Evolutionary conservation across 2,113 vertebrate species (phyloP), one percentile per base, ranked within the genome.

Genomic region (Phrynosoma blainvillii): DNA sequence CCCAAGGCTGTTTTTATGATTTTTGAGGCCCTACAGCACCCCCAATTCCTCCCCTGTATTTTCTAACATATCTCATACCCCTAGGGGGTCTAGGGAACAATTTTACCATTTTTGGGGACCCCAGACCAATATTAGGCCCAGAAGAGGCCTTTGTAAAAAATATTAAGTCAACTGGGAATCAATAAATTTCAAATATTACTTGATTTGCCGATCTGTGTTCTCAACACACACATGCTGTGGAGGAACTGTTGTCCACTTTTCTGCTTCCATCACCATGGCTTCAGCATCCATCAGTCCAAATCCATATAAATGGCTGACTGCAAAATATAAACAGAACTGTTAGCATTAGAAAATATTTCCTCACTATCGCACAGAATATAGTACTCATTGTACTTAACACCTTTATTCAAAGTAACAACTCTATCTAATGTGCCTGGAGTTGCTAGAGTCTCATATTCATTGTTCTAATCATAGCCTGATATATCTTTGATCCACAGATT

Each of bases 241-340:
- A 52, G 99, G 99, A 12, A 99, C 98, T 0, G 98, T 98, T 91
- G 98, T 98, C 99, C 99, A 99, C 90, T 97, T 97, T 94, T 99
- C 98, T 0, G 99, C 99, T 95, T 99, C 98, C 96, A 98, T 98
- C 95, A 99, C 99, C 98, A 99, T 99, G 47, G 99, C 98, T 96
- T 99, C 99, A 0, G 99, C 99, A 79, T 99, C 98, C 98, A 99
- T 99, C 93, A 99, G 96, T 89, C 99, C 99, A 92, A 99, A 99
- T 93, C 99, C 99, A 87, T 99, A 99, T 56, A 99, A 97, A 86
- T 99, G 99, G 95, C 98, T 99, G 96, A 99, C 99, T 99, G 94
- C 6, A 86, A 92, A 84, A 89, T 40, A 90, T 52, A 93, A 95
- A 93, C 40, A 95, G 25, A 91, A 84, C 30, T 85, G 82, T 90